Percentiles rank a stretch among this genome's conserved stretches.
Conservation (phyloP, 2,113 vertebrate species). For the western clawed frog (Xenopus tropicalis) region DNA sequence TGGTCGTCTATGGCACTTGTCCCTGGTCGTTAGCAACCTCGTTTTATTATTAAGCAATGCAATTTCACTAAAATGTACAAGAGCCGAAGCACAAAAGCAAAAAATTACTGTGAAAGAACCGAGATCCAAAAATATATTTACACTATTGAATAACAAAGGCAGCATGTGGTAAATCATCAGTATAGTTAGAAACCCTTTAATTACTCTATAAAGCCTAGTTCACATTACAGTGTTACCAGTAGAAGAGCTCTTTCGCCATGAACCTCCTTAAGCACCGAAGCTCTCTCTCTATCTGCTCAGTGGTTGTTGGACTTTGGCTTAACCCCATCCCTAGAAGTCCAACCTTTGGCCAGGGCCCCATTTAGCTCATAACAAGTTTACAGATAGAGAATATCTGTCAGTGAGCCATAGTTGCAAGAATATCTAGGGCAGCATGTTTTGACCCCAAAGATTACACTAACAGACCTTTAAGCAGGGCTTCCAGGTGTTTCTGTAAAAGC, state of each 20-base stretch:
- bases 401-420: too few relatives aligned
- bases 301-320: too few relatives aligned
- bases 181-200: conserved; percentile 74
- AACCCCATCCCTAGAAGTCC: too few relatives aligned
- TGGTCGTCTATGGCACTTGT: conserved; percentile 93
- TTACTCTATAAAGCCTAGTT: conserved; percentile 69
- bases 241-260: conserved; percentile 74
- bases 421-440: conserved; percentile 39
- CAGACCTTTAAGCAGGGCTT: too few relatives aligned
- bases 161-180: conserved; percentile 75
- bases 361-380: too few relatives aligned
- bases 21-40: conserved; percentile 69
- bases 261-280: conserved; percentile 51
- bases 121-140: conserved; percentile 59
- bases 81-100: conserved; percentile 57
- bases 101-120: conserved; percentile 65
- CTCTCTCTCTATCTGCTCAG: conserved; percentile 34
- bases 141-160: conserved; percentile 77
- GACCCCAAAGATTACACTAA: background rate
- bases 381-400: too few relatives aligned
- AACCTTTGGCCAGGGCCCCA: too few relatives aligned
- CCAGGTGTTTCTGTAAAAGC: too few relatives aligned
- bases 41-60: conserved; percentile 62
- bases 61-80: conserved; percentile 55
- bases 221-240: conserved; percentile 65